phyloP scores from a whole-genome alignment of 2,113 vertebrate species.

The Zapornia atra region DNA sequence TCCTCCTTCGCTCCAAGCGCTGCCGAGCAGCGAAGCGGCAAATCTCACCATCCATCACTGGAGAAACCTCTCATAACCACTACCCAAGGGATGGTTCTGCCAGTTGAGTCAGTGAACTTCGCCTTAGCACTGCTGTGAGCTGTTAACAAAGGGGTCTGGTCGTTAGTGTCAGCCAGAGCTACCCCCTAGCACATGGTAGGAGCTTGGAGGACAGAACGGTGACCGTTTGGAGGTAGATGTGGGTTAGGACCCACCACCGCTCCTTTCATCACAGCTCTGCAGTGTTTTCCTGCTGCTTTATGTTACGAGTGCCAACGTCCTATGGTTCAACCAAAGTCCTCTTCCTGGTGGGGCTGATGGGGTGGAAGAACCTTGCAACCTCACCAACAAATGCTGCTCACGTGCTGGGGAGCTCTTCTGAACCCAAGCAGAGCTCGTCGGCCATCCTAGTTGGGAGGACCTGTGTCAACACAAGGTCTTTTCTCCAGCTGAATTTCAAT shows the following conservation, averaged over 20 bases:
- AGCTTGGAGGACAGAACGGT: neutral
- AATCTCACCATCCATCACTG: neutral
- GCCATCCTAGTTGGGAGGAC: neutral
- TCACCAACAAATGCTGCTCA: neutral
- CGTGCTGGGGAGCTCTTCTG: neutral
- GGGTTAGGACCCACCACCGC: neutral
- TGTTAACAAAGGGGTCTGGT: neutral
- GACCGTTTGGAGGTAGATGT: neutral
- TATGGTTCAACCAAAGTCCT: neutral
- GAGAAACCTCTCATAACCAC: neutral
- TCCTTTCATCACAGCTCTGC: neutral
- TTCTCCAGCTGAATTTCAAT: neutral
- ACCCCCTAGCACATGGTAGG: rapidly evolving
- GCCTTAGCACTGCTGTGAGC: neutral
- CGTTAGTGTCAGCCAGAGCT: neutral
- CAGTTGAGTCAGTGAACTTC: neutral
- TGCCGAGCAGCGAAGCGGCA: neutral
- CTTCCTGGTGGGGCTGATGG: neutral
- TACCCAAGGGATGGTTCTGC: neutral
- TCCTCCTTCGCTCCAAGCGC: neutral
- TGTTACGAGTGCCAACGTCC: constrained; percentile 17
- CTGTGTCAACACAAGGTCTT: rapidly evolving
- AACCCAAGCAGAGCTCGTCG: neutral
- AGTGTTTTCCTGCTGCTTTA: constrained; percentile 29
- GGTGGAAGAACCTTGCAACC: neutral